Evolutionary conservation across 2,113 vertebrate species (phyloP), one percentile per base, ranked within the genome.

Genomic region (Onychorhynchus coronatus): DNA sequence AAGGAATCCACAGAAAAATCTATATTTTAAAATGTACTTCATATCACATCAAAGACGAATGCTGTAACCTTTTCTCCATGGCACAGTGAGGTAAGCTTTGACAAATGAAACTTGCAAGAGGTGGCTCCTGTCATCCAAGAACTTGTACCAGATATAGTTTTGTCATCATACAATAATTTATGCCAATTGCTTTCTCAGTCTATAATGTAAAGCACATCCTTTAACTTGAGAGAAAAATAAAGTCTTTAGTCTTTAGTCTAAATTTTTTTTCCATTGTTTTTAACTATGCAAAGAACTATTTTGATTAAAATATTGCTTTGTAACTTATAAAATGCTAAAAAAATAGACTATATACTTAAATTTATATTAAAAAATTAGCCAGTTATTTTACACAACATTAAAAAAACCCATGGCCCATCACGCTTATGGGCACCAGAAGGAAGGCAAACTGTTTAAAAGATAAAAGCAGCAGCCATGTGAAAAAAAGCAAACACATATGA

Each of bases 41-140:
- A 28, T 35, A 73, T 79, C 46, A 81, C 47, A 70, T 83, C 77
- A 61, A 88, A 78, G 82, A 82, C 89, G 91, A 96, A 93, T 47
- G 65, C 46, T 59, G 19, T 95, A 96, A 94, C 96, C 95, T 97
- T 96, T 96, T 96, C 96, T 93, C 65, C 59, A 8, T 18, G 75
- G 72, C 87, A 88, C 6, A 62, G 44, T 56, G 81, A 86, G 47
- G 71, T 65, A 95, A 53, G 27, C 35, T 90, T 35, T 97, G 96
- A 96, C 96, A 96, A 95, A 77, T 14, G 66, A 93, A 94, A 94
- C 84, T 75, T 89, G 77, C 58, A 87, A 53, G 85, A 88, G 58
- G 70, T 88, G 77, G 71, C 73, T 91, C 75, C 78, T 97, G 95
- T 92, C 96, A 95, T 68, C 90, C 46, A 79, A 71, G 73, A 93